Conservation (phyloP, 2,888 invertebrate species). For the Sycophila texana region DNA sequence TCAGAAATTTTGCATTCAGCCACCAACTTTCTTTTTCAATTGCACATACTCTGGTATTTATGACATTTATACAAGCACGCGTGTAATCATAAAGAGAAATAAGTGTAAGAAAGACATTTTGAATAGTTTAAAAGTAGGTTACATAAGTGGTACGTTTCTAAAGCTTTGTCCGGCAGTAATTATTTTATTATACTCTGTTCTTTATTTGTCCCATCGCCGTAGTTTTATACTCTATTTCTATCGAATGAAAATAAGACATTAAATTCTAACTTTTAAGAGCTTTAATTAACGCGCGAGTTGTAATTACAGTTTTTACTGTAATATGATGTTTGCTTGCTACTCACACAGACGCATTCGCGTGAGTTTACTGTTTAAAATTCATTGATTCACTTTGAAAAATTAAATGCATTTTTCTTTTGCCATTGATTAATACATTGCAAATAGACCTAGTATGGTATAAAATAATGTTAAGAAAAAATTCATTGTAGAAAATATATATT, state of each 20-base stretch:
- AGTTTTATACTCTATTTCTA: background rate
- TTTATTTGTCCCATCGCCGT: slow-evolving; percentile 15
- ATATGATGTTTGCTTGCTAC: too few species aligned
- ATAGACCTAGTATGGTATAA: background rate
- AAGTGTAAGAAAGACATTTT: slow-evolving; percentile 22
- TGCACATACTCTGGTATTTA: too few species aligned
- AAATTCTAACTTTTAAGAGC: background rate
- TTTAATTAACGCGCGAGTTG: background rate
- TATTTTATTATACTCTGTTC: slow-evolving; percentile 34
- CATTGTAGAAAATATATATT: slow-evolving; percentile 13
- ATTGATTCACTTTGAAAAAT: background rate
- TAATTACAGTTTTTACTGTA: background rate
- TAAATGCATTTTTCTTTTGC: background rate
- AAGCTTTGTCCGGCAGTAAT: slow-evolving; percentile 42
- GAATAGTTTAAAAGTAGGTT: slow-evolving; percentile 32
- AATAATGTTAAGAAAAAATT: slow-evolving; percentile 25
- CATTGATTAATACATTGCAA: background rate
- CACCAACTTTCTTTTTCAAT: too few species aligned
- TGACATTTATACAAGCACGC: too few species aligned
- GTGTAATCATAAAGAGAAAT: background rate
- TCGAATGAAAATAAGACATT: slow-evolving; percentile 28
- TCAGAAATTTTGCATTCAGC: background rate
- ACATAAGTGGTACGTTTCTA: slow-evolving; percentile 51
- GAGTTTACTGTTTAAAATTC: background rate
- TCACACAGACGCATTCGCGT: too few species aligned